Evolutionary conservation across 2,797 vertebrate species (phyloP).

Genomic region (Varecia variegata): DNA sequence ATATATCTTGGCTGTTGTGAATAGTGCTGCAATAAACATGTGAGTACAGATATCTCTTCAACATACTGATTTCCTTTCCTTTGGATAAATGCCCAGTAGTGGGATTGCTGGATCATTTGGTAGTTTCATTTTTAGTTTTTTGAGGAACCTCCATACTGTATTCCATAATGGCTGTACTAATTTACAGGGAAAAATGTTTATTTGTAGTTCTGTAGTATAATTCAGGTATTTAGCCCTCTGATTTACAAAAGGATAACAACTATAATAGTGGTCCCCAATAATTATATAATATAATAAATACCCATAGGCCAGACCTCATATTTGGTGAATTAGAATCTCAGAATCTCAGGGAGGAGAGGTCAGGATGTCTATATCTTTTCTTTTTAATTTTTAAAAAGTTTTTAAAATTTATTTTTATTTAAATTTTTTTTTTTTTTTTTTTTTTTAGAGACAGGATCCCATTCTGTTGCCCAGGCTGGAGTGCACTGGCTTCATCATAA

Average conservation of each 20-base stretch:
- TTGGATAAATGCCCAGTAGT: not conserved
- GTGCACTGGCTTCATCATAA: not conserved
- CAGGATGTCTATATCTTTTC: not conserved
- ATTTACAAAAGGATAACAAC: not conserved
- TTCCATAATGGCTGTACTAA: not conserved
- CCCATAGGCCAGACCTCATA: not conserved
- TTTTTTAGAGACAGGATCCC: not conserved
- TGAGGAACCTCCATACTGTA: not conserved
- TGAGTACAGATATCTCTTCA: not conserved
- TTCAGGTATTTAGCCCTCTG: not conserved
- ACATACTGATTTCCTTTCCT: not conserved
- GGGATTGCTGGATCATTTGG: not conserved
- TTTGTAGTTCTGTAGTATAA: not conserved
- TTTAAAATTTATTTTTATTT: not conserved
- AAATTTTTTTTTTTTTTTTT: not conserved
- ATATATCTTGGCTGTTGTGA: not conserved
- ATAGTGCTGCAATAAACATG: not conserved
- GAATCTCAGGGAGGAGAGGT: not conserved
- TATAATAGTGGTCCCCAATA: not conserved
- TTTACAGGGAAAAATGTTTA: not conserved
- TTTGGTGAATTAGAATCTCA: not conserved
- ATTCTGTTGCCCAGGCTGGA: not conserved
- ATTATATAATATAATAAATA: not conserved
- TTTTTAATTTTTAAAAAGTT: not conserved
- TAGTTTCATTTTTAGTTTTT: not conserved